A percentile compares a stretch with the other conserved stretches of the same genome.
Conservation (phyloP, 2,888 invertebrate species). For the Bembecia ichneumoniformis region DNA sequence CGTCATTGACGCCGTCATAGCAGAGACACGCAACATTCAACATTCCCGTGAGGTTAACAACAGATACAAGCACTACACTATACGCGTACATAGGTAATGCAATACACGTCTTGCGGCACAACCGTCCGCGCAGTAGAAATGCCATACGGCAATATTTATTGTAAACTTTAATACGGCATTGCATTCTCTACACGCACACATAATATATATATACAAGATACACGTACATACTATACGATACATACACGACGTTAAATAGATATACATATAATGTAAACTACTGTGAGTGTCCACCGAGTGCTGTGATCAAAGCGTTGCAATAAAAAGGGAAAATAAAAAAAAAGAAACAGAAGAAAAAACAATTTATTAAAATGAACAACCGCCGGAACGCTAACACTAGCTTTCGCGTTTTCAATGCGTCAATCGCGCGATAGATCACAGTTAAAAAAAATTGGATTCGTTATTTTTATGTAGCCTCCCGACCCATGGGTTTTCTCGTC, state of each 20-base stretch:
- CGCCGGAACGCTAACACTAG: neutral
- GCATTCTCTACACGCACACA: slow-evolving; percentile 13
- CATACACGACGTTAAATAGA: slow-evolving; percentile 19
- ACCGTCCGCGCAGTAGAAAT: no score
- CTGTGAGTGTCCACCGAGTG: slow-evolving; percentile 70
- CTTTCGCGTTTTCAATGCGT: slow-evolving; percentile 2
- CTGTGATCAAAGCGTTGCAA: slow-evolving; percentile 69
- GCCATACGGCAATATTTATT: no score
- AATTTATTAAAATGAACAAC: slow-evolving; percentile 42
- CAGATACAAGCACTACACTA: slow-evolving; percentile 52
- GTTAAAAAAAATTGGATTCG: slow-evolving; percentile 34
- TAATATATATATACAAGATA: slow-evolving; percentile 20
- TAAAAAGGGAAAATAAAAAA: slow-evolving; percentile 48
- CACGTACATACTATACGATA: slow-evolving; percentile 16
- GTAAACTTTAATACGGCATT: no score
- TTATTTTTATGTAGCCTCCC: slow-evolving; percentile 66
- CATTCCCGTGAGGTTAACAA: slow-evolving; percentile 56
- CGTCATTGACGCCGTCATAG: slow-evolving; percentile 15
- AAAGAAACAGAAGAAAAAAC: slow-evolving; percentile 51
- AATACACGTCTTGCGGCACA: no score
- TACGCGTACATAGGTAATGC: slow-evolving; percentile 33
- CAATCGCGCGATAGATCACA: slow-evolving; percentile 26
- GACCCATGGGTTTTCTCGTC: slow-evolving; percentile 67
- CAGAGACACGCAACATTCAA: slow-evolving; percentile 32
- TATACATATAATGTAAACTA: slow-evolving; percentile 38